phyloP scores from a whole-genome alignment of 2,797 vertebrate species.

The Morelia viridis region DNA sequence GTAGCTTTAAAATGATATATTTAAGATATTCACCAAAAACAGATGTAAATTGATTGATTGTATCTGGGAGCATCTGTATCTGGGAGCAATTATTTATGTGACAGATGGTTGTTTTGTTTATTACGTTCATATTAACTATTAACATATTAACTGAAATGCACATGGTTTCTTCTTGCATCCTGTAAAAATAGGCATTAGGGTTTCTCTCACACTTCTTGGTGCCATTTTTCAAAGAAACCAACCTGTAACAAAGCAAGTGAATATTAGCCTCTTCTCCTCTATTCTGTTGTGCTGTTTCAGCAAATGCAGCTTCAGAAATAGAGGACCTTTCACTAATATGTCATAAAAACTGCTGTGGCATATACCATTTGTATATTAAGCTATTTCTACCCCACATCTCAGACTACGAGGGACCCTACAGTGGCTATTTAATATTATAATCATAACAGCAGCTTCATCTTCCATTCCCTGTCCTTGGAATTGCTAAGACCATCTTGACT shows the following conservation, averaged over 20 bases:
- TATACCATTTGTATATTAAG: neutral
- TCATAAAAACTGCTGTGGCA: neutral
- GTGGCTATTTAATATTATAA: too few relatives aligned
- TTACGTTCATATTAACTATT: neutral
- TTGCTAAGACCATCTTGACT: too few relatives aligned
- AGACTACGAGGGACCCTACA: neutral
- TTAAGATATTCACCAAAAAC: neutral
- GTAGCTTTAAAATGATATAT: neutral
- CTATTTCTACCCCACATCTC: neutral
- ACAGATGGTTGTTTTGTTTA: too few relatives aligned
- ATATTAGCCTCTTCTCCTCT: neutral
- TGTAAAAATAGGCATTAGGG: neutral
- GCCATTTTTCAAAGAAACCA: neutral
- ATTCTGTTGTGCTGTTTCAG: neutral
- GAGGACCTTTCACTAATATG: neutral
- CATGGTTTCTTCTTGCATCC: neutral
- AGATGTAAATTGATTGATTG: neutral
- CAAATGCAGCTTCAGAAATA: neutral
- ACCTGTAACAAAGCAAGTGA: neutral
- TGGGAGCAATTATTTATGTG: neutral
- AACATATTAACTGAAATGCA: too few relatives aligned
- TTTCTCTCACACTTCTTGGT: neutral
- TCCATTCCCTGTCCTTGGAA: too few relatives aligned
- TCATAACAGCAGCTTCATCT: too few relatives aligned
- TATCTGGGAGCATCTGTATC: neutral